Base-by-base conservation (phyloP, 2,113 vertebrate genomes). In the Saiga tatarica region DNA sequence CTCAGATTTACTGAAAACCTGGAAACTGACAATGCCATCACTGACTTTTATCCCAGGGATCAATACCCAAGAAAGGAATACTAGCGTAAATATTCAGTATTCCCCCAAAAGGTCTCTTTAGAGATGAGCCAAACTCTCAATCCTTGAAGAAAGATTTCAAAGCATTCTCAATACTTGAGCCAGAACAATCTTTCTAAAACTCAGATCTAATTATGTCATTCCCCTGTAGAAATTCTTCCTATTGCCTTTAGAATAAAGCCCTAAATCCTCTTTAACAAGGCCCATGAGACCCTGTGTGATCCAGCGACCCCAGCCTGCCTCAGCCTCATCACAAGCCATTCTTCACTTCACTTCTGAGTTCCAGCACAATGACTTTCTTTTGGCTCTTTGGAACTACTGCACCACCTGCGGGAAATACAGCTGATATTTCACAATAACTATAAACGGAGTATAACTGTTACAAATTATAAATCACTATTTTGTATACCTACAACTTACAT, bases 141-240 rank as follows among this genome's bases (percentile, higher is more conserved):
- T 94, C 62, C 36, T 87, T 79, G 55, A 67, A 47, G 47, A 78
- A 96, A 74, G 30, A 33, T 64, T 89, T 16, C 10, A 33, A 87
- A 94, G 19, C 36, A 93, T 67, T 94, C 47, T 95, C 36, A 94
- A 92, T 55, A 81, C 47, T 89, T 96, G 95, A 92, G 62, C 10
- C 26, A 74, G 30, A 84, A 92, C 23, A 71, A 71, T 52, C 23
- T 57, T 87, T 86, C 71, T 53, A 96, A 96, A 96, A 60, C 64
- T 85, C 74, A 92, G 47, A 93, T 67, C 53, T 52, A 81, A 96
- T 52, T 53, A 62, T 23, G 36, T 36, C 21, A 97, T 83, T 88
- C 52, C 76, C 67, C 50, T 52, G 67, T 95, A 36, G 81, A 89
- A 95, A 96, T 67, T 85, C 64, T 97, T 91, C 95, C 36, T 17